A percentile compares a stretch with the other conserved stretches of the same genome.
Conservation (phyloP, 2,113 vertebrate genomes). For the Hassar affinis region DNA sequence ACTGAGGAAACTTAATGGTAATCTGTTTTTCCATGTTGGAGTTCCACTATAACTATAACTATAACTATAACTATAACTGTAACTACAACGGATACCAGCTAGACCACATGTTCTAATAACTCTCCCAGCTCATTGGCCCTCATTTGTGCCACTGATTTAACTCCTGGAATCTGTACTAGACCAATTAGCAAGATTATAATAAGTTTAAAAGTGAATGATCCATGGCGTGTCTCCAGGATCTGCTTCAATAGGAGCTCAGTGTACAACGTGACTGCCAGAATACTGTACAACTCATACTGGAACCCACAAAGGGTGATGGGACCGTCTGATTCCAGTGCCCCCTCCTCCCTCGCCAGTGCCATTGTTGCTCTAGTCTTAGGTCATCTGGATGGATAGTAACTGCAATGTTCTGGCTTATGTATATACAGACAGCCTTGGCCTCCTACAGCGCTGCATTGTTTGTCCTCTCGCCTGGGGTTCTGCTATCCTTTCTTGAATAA, state of each 20-base stretch:
- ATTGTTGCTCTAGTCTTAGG: constrained; percentile 51
- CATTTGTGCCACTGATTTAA: no score
- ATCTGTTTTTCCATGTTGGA: no score
- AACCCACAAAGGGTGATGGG: constrained; percentile 47
- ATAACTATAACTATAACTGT: no score
- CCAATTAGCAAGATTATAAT: not conserved
- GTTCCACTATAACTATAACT: no score
- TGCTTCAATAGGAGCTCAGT: not conserved
- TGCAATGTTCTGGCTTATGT: constrained; percentile 50
- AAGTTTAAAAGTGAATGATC: not conserved
- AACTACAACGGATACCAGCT: not conserved
- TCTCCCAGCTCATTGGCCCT: not conserved
- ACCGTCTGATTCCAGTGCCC: constrained; percentile 49
- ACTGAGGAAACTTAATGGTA: no score
- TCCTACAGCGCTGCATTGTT: constrained; percentile 53
- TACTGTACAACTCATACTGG: constrained; percentile 39
- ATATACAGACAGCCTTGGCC: constrained; percentile 33
- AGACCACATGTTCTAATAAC: not conserved
- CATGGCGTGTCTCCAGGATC: not conserved
- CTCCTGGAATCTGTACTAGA: not conserved
- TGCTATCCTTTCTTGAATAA: constrained; percentile 50
- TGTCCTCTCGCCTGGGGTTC: constrained; percentile 19
- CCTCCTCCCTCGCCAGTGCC: constrained; percentile 32
- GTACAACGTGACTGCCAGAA: not conserved
- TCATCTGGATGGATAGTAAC: constrained; percentile 55